Percentiles rank a stretch among this genome's conserved stretches.
phyloP scores from a whole-genome alignment of 2,797 vertebrate species.

The Schizopygopsis pylzovi region DNA sequence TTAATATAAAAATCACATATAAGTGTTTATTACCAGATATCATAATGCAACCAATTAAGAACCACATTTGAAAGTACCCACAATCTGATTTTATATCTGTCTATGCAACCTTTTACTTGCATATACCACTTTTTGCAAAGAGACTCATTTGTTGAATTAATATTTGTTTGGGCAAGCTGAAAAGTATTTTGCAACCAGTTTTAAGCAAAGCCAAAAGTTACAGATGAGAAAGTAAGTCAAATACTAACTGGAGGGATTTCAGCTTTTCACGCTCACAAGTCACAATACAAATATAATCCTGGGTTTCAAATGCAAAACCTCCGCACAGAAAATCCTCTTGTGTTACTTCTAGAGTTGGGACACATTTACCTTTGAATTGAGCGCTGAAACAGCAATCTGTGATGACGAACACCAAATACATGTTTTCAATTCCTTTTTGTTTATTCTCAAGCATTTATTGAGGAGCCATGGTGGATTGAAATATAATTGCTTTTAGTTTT shows the following conservation, averaged over 20 bases:
- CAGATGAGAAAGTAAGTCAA: conserved; percentile 17
- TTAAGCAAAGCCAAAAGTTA: not conserved
- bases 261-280: conserved; percentile 37
- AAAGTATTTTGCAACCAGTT: not conserved
- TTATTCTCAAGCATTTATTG: conserved; percentile 49
- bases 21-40: not conserved
- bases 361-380: conserved; percentile 20
- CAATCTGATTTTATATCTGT: not conserved
- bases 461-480: conserved; percentile 13
- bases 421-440: conserved; percentile 48
- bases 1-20: not conserved
- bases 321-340: conserved; percentile 41
- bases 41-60: not conserved
- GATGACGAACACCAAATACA: conserved; percentile 15
- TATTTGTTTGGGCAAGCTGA: not conserved
- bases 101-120: not conserved
- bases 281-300: conserved; percentile 39
- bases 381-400: conserved; percentile 20
- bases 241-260: conserved; percentile 28
- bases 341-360: conserved; percentile 43
- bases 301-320: conserved; percentile 38
- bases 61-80: not conserved
- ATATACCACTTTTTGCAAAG: not conserved
- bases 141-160: not conserved
- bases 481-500: conserved; percentile 41